phyloP scores from a whole-genome alignment of 37 sponge, comb jelly and placozoan genomes.

The Aplysina aerophoba region DNA sequence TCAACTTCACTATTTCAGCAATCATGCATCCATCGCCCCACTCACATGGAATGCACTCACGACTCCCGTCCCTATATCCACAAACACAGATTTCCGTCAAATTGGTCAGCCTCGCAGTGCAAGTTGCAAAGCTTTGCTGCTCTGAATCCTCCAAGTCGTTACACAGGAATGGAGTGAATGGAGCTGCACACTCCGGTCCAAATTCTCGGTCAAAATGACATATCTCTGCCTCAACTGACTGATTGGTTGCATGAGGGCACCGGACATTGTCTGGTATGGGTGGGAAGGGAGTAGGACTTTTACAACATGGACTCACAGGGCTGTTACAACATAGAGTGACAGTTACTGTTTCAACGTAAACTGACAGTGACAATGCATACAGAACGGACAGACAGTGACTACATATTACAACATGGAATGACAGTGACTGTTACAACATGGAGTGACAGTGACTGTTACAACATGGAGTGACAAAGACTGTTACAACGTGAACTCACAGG shows the following conservation, averaged over 20 bases:
- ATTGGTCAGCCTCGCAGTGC: not conserved
- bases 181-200: not conserved
- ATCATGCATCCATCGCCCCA: too few species aligned
- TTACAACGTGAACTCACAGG: too few species aligned
- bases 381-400: too few species aligned
- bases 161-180: conserved; percentile 1
- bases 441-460: too few species aligned
- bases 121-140: not conserved
- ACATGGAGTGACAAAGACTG: too few species aligned
- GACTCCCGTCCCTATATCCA: not conserved
- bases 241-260: conserved; percentile 24
- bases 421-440: too few species aligned
- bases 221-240: conserved; percentile 34
- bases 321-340: too few species aligned
- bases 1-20: not conserved
- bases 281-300: too few species aligned
- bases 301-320: too few species aligned
- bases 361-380: too few species aligned
- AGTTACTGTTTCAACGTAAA: too few species aligned
- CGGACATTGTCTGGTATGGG: conserved; percentile 47
- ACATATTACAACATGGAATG: too few species aligned
- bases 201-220: conserved; percentile 54
- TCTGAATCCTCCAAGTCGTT: not conserved
- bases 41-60: conserved; percentile 19
- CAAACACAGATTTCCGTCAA: not conserved